Base-by-base conservation (phyloP, 1,140 invertebrate genomes). In the Ruditapes philippinarum region DNA sequence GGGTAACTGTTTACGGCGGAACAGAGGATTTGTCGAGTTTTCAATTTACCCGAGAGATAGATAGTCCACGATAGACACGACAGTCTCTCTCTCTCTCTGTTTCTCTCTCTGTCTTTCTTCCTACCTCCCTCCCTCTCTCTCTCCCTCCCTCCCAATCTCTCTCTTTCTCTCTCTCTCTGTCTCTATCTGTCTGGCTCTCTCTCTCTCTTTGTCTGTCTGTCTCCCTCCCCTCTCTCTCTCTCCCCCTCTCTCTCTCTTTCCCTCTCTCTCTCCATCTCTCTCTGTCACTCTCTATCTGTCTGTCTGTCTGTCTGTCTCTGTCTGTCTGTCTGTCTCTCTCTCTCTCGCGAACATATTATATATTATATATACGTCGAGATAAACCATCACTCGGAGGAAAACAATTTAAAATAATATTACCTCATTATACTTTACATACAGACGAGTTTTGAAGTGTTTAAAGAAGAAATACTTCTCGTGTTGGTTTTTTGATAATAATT, bases 171-270 rank as follows among this genome's bases (percentile, higher is more conserved):
- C 38, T 78, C 38, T 78, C 74, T 78, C 38, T 88, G 49, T 83
- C 78, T 88, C 78, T 81, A 78, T 88, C 79, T 88, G 31, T 83
- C 76, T 88, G 54, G 84, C 49, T 88, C 85, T 89, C 79, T 84
- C 79, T 88, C 78, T 88, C 76, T 84, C 62, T 88, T 78, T 88
- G 51, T 84, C 62, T 88, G 79, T 84, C 45, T 60, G 79, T 88
- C 45, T 88, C 86, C 84, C 36, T 82, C 78, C 54, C 40, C 84
- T 74, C 40, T 51, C 68, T 40, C 25, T 85, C 49, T 85, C 31
- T 74, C 7, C 51, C 25, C 36, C 45, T 42, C 31, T 85, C 60
- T n/a, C 68, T 33, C 25, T 49, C 19, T 36, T n/a, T n/a, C n/a
- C n/a, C n/a, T n/a, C n/a, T n/a, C n/a, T n/a, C n/a, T n/a, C n/a